Base-by-base conservation (phyloP, 2,888 invertebrate species). In the Lasioglossum pauxillum region DNA sequence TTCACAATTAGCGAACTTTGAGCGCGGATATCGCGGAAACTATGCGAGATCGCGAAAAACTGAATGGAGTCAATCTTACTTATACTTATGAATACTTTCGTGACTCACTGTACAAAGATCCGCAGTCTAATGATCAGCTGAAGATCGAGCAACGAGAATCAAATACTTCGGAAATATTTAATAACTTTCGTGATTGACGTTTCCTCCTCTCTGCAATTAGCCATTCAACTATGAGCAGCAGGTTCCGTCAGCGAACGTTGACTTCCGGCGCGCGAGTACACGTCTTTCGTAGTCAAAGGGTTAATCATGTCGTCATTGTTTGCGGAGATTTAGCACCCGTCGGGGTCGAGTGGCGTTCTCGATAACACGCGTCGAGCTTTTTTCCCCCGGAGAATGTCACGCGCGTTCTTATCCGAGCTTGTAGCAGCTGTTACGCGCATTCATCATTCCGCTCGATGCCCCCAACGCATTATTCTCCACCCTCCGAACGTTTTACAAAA, bases 361-460 rank as follows among this genome's bases (percentile, higher is more conserved):
- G 76, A 82, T 76, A 82, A 78, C 84, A 73, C 77, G 46, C 19
- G 72, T 75, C 75, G 67, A 27, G 60, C 27, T 53, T 75, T 84
- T 85, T 23, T 23, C 23, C 7, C 16, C 16, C 75, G 60, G 72
- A 35, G 80, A 74, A 85, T 83, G 82, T 84, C 79, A 79, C 53
- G 10, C 80, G 86, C 77, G 78, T 74, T 72, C 77, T 72, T 71
- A 78, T 82, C 88, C 82, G 76, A 44, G 73, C 71, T 31, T 27
- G 71, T 69, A 86, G 84, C 86, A 86, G 86, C 89, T 89, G 85
- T 88, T 87, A 85, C 84, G 78, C 77, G 80, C 90, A 89, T 91
- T 90, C 86, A 85, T 91, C 88, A 90, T 84, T 81, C 78, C 81
- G 69, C 49, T 73, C 77, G 71, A 74, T 85, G 88, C 76, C 84